phyloP scores from a whole-genome alignment of 2,113 vertebrate genomes.

The Rissa tridactyla region DNA sequence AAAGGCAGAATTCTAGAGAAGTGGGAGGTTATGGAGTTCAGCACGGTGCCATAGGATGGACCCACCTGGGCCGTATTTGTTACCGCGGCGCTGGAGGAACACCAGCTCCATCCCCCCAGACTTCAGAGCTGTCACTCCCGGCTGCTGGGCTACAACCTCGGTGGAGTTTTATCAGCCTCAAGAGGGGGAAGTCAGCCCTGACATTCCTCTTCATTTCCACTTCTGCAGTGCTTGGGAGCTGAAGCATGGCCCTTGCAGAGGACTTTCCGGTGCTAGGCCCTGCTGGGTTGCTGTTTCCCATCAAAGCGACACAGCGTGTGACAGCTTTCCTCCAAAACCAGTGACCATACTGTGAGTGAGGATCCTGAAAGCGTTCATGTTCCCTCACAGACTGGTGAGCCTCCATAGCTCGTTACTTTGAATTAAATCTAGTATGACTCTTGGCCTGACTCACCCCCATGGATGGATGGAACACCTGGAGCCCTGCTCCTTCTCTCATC shows the following conservation, averaged over 20 bases:
- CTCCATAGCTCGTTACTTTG: neutral
- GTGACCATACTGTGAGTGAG: neutral
- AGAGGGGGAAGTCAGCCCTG: neutral
- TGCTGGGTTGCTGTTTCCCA: neutral
- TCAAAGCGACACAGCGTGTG: neutral
- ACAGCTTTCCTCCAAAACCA: neutral
- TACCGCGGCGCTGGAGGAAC: neutral
- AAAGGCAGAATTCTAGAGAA: neutral
- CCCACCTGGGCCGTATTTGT: neutral
- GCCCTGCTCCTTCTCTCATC: neutral
- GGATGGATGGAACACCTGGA: neutral
- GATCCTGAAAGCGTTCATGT: neutral
- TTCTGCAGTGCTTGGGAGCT: neutral
- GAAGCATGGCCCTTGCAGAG: neutral
- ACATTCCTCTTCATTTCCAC: neutral
- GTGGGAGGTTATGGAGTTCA: neutral
- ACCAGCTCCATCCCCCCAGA: neutral
- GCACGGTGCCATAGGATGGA: neutral
- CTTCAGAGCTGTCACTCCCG: neutral
- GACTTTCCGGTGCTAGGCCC: neutral
- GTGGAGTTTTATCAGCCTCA: neutral
- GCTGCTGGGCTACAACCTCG: neutral
- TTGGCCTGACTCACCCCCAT: neutral
- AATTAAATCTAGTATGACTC: neutral
- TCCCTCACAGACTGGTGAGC: neutral